These are phyloP conservation scores for Anolis carolinensis DNA, from an alignment of 2,113 vertebrate species.

Conservation along the genomic window DNA sequence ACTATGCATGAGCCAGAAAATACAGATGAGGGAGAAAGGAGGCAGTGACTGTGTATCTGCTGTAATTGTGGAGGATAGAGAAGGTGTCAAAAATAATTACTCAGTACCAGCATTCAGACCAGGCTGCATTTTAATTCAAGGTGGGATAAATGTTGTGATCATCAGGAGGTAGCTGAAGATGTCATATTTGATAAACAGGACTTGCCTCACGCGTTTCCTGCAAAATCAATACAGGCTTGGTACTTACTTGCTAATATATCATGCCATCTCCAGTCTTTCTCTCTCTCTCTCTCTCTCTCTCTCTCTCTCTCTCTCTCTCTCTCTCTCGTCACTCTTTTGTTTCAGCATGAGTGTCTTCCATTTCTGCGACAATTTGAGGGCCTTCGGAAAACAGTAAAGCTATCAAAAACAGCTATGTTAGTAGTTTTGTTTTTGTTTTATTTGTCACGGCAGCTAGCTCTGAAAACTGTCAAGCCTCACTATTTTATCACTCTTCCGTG, in stretches of 20 bases:
- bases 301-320: not conserved
- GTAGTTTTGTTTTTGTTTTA: slow-evolving; percentile 45
- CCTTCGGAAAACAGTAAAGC: not conserved
- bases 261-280: not conserved
- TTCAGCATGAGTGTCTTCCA: slow-evolving; percentile 32
- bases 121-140: slow-evolving; percentile 25
- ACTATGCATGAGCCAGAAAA: not conserved
- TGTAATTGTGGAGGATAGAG: not conserved
- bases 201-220: not conserved
- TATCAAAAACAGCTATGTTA: slow-evolving; percentile 27
- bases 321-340: not conserved
- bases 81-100: slow-evolving; percentile 20
- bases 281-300: not conserved
- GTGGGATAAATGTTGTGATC: not conserved
- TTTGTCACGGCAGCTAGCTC: slow-evolving; percentile 21
- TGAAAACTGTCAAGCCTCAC: slow-evolving; percentile 17
- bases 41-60: not conserved
- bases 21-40: slow-evolving; percentile 8
- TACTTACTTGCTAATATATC: slow-evolving; percentile 16
- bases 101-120: slow-evolving; percentile 10
- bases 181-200: slow-evolving; percentile 33
- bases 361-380: not conserved
- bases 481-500: not conserved
- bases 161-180: slow-evolving; percentile 27
- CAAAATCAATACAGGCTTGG: slow-evolving; percentile 15